These are phyloP conservation scores for Chiloscyllium punctatum DNA, from an alignment of 2,797 vertebrate species.

Conservation along the genomic window DNA sequence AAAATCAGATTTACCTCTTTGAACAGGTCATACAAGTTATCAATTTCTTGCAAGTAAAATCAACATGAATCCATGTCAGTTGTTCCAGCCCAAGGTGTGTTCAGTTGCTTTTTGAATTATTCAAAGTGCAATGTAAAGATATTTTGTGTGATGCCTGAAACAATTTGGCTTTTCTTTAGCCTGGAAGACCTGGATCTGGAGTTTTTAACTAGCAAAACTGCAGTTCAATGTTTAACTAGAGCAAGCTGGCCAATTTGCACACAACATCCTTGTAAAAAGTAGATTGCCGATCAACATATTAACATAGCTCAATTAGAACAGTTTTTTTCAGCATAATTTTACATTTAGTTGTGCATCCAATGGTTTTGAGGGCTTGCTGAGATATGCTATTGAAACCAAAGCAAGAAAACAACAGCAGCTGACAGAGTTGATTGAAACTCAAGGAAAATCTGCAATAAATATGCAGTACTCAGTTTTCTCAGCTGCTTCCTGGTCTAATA, in stretches of 20 bases:
- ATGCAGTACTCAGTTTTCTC: not conserved
- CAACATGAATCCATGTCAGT: not conserved
- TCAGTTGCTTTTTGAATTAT: not conserved
- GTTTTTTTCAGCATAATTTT: not conserved
- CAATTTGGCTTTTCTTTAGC: not conserved
- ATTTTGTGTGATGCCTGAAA: not conserved
- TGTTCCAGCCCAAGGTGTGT: not conserved
- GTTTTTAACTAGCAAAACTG: not conserved
- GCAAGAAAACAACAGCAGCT: not conserved
- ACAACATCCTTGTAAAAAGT: not conserved
- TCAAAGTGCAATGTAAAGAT: not conserved
- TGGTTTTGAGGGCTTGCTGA: not conserved
- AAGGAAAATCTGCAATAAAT: not conserved
- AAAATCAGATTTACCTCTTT: not conserved
- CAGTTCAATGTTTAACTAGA: not conserved
- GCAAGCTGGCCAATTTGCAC: not conserved
- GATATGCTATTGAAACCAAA: not conserved
- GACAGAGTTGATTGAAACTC: not conserved
- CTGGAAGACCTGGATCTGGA: not conserved
- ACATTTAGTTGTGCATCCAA: not conserved
- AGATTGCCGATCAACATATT: not conserved
- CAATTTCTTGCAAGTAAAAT: not conserved
- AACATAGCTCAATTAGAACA: not conserved
- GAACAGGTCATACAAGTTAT: not conserved
- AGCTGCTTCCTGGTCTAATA: not conserved